Conservation (phyloP, 2,797 vertebrate species). For the Microchirus variegatus region DNA sequence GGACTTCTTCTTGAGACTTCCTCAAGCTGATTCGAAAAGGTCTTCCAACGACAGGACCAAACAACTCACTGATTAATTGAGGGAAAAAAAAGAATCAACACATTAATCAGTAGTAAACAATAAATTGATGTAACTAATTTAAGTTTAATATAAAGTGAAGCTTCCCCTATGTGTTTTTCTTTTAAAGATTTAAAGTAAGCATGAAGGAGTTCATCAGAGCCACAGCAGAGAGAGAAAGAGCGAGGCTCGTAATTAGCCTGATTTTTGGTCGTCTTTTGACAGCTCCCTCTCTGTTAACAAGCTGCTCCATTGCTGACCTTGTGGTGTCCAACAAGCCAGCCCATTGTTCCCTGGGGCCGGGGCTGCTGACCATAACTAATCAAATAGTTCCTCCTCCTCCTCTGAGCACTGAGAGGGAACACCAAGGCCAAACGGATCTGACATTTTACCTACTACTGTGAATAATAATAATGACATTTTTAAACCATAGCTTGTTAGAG, state of each 20-base stretch:
- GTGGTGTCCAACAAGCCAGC: slow-evolving; percentile 69
- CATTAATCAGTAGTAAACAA: too few species aligned
- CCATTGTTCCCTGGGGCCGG: slow-evolving; percentile 74
- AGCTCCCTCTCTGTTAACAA: slow-evolving; percentile 55
- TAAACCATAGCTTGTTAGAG: not conserved
- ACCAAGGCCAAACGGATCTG: slow-evolving; percentile 56
- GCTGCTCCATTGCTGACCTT: slow-evolving; percentile 64
- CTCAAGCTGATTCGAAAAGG: too few species aligned
- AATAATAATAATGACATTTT: slow-evolving; percentile 1
- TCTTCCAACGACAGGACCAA: too few species aligned
- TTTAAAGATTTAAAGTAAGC: not conserved
- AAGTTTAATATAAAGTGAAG: too few species aligned
- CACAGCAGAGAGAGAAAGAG: slow-evolving; percentile 5
- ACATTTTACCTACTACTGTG: slow-evolving; percentile 13
- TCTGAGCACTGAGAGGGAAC: slow-evolving; percentile 58
- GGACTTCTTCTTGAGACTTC: too few species aligned
- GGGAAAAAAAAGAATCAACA: too few species aligned
- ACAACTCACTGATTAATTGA: too few species aligned
- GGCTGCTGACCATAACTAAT: slow-evolving; percentile 77
- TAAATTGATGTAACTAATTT: too few species aligned
- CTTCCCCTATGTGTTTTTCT: too few species aligned
- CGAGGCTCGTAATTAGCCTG: slow-evolving; percentile 47
- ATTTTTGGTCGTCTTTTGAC: slow-evolving; percentile 49
- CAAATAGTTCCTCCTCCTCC: slow-evolving; percentile 79
- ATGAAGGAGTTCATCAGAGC: not conserved